Evolutionary conservation across 2,113 vertebrate genomes (phyloP), one percentile per base, ranked within the genome.

Genomic region (Xiphophorus maculatus): DNA sequence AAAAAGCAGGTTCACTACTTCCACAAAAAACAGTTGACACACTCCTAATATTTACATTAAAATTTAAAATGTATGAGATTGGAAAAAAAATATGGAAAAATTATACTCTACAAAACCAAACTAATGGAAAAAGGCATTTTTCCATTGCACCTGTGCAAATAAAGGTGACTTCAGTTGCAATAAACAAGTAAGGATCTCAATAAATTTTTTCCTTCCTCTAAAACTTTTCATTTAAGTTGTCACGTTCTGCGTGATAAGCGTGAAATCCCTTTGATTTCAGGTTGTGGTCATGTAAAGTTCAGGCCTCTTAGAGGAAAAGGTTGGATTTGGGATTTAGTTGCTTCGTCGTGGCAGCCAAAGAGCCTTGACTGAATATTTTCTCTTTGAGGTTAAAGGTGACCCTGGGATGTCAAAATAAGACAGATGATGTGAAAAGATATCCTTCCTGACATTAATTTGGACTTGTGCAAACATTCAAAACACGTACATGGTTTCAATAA

Each of bases 211-310:
- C 72, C 67, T 78, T 77, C 44, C 58, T 66, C 76, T 3, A 5
- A 33, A 71, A 58, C 70, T 72, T 37, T 64, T 85, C 90, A 14
- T 48, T 88, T 15, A 89, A 73, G 80, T 86, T 79, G n/a, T 93
- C 92, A 93, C 90, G 88, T 93, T 92, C 89, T 40, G 72, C 79
- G 74, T 32, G 78, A 93, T 87, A 80, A 79, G 87, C 90, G 25
- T 94, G 93, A 94, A 95, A 95, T 94, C 66, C 28, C 83, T 87
- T 87, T 89, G 90, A 89, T 93, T 90, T 93, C 63, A 76, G 83
- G 74, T 58, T 83, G 84, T 90, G 92, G 94, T 94, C 93, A 91
- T 29, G 83, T 72, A 88, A 88, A 93, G 94, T 94, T 94, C 93
- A 94, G 69, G 83, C 66, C 79, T 87, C 76, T 85, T 80, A 79